phyloP scores from a whole-genome alignment of 2,113 vertebrate genomes.

The Isurus oxyrinchus region DNA sequence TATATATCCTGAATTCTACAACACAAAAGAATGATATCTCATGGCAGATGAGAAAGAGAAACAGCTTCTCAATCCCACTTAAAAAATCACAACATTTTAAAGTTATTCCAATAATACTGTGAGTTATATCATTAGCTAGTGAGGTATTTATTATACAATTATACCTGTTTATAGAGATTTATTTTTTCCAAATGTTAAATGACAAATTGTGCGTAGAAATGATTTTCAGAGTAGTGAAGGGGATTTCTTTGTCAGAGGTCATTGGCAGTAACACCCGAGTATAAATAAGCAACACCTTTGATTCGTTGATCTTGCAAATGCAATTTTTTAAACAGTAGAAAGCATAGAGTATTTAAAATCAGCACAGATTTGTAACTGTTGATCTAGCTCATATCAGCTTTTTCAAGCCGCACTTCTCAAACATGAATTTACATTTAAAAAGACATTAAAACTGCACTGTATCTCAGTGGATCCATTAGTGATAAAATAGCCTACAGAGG shows the following conservation, averaged over 20 bases:
- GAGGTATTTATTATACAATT: background rate
- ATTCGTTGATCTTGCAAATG: background rate
- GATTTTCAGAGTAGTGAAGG: background rate
- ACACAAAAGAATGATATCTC: background rate
- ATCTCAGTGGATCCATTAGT: conserved; percentile 81
- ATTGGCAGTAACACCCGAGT: background rate
- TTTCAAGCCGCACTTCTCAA: conserved; percentile 76
- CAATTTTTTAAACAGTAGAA: background rate
- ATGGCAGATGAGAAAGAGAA: background rate
- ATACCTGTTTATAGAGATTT: background rate
- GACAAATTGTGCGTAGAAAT: background rate
- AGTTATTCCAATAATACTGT: background rate
- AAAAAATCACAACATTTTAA: background rate
- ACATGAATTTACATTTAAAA: conserved; percentile 85
- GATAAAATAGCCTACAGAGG: conserved; percentile 78
- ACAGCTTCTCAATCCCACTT: background rate
- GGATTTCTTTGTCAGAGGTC: background rate
- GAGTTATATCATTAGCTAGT: background rate
- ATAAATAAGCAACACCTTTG: background rate
- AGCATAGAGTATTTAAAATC: background rate
- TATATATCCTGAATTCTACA: background rate
- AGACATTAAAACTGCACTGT: conserved; percentile 76
- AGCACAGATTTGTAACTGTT: conserved; percentile 60
- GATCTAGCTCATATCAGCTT: conserved; percentile 78
- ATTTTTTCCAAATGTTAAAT: background rate